Base-by-base conservation (phyloP, 2,797 vertebrate genomes). In the Sebastes alutus region DNA sequence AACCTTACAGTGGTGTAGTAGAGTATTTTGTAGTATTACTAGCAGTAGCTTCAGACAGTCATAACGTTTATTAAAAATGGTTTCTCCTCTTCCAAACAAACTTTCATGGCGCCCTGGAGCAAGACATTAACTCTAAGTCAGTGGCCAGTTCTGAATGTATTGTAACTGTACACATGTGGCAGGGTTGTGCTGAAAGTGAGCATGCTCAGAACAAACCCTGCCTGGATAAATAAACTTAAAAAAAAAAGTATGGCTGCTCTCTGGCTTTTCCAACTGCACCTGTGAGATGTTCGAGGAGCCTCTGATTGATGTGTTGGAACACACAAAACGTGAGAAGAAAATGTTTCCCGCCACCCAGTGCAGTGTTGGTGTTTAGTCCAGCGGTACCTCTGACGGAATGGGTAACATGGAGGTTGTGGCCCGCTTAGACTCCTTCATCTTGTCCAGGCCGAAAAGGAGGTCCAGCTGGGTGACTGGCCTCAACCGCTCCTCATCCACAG, bases 381-480 rank as follows among this genome's bases (percentile, higher is more conserved):
- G 88, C 4, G 93, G 87, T 78, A 95, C 92, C 46, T 96, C 95
- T 2, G 89, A 35, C 30, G 88, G 75, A 27, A 38, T 18, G 63
- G 90, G 83, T 22, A 78, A 46, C 81, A 80, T 77, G 16, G 52
- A 63, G 54, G 63, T 86, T 13, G 95, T 93, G 38, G 92, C 96
- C 55, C 56, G 90, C 83, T 95, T 96, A 5, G 96, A 95, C 52
- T 96, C 96, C 68, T 87, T 95, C 96, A 96, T 96, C 89, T 96
- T 97, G 78, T 97, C 96, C 72, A 96, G 88, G 65, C 96, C 96
- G 6, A 97, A 95, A 70, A 96, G 91, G 54, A 97, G 93, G 86
- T 97, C 96, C 66, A 96, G 90, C 87, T 97, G 96, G 16, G 96
- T 96, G 33, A 97, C 91, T 0, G 96, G 95, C 42, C 96, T 90